Percentiles rank a stretch among this genome's conserved stretches.
phyloP scores from a whole-genome alignment of 2,888 invertebrate species.

The Heliconius erato region DNA sequence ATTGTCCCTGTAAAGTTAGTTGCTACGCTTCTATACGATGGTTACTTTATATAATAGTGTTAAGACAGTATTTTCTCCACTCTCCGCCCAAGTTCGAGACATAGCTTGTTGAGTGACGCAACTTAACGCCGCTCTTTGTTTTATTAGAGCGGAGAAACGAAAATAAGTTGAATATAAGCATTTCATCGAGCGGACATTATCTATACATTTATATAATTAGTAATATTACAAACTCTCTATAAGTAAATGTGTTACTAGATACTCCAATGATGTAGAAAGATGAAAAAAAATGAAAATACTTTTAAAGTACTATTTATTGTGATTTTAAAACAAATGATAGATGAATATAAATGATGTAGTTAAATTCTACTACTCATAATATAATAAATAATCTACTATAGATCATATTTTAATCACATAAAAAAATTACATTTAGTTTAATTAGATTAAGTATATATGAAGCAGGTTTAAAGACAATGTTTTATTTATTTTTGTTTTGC shows the following conservation, averaged over 20 bases:
- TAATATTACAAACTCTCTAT: neutral
- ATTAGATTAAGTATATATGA: neutral
- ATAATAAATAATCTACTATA: neutral
- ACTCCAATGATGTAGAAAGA: neutral
- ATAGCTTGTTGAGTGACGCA: too few relatives aligned
- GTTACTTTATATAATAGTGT: neutral
- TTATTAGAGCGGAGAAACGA: neutral
- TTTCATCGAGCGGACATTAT: neutral
- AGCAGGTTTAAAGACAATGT: neutral
- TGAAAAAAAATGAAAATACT: neutral
- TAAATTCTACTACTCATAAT: neutral
- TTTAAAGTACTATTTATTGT: neutral
- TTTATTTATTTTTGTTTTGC: neutral
- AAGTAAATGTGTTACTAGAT: slow-evolving; percentile 2
- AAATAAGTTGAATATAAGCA: neutral
- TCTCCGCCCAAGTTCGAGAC: neutral
- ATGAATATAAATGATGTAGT: neutral
- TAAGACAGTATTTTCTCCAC: neutral
- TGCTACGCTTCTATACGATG: slow-evolving; percentile 36
- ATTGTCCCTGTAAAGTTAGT: slow-evolving; percentile 78
- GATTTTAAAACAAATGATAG: neutral
- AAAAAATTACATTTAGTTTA: neutral
- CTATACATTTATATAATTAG: neutral
- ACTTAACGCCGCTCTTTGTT: too few relatives aligned
- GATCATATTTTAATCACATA: neutral